Evolutionary conservation across 2,113 vertebrate species (phyloP).

Genomic region (human (Homo sapiens)): DNA sequence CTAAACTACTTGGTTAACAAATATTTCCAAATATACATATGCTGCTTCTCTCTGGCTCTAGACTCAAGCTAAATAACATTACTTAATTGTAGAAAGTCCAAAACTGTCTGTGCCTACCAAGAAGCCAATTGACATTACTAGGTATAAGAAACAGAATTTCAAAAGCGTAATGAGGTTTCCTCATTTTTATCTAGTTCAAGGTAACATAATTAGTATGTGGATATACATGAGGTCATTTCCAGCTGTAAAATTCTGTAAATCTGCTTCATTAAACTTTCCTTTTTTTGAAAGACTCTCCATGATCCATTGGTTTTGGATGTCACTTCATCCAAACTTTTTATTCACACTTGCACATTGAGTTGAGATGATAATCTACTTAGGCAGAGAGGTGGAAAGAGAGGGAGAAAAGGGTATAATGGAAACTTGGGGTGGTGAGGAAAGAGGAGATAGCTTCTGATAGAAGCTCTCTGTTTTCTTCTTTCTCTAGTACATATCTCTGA

Average conservation of each 20-base stretch:
- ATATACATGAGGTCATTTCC: neutral
- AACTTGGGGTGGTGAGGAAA: neutral
- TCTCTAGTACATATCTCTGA: slow-evolving; percentile 7
- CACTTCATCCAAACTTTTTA: neutral
- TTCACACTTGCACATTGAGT: neutral
- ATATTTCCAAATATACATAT: neutral
- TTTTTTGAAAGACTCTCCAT: neutral
- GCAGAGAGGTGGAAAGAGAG: neutral
- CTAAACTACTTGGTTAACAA: neutral
- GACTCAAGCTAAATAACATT: neutral
- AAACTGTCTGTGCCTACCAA: neutral
- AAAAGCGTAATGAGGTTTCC: neutral
- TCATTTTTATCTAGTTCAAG: neutral
- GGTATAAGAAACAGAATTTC: neutral
- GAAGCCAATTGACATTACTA: neutral
- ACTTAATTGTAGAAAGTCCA: neutral
- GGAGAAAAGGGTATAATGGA: neutral
- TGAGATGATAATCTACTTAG: neutral
- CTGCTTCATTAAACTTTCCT: neutral
- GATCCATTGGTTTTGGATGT: slow-evolving; percentile 5
- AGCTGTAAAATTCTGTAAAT: neutral
- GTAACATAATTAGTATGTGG: neutral
- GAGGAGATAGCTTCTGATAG: neutral
- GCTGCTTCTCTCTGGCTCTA: neutral
- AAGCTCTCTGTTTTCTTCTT: neutral